Evolutionary conservation across 1,140 invertebrate genomes (phyloP).

Genomic region (Pomacea maculata): DNA sequence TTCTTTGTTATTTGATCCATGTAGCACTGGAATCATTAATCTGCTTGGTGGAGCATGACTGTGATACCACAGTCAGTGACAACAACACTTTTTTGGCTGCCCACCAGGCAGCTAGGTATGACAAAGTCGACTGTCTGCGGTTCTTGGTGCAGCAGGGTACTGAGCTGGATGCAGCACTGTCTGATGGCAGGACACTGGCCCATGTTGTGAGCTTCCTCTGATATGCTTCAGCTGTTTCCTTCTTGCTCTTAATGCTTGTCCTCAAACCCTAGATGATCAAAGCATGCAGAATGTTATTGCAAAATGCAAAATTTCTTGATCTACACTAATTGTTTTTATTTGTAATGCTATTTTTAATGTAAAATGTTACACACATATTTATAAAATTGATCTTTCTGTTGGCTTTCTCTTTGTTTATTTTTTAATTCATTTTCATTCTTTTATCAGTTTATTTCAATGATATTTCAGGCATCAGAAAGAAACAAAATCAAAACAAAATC

Average conservation of each 20-base stretch:
- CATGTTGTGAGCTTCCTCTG: slow-evolving; percentile 52
- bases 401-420: neutral
- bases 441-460: neutral
- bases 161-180: slow-evolving; percentile 49
- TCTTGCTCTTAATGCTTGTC: neutral
- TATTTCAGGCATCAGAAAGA: neutral
- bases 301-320: too few species aligned
- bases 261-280: neutral
- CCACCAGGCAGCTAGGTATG: slow-evolving; percentile 57
- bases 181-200: slow-evolving; percentile 55
- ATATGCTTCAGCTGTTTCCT: neutral
- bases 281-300: neutral
- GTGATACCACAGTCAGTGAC: slow-evolving; percentile 60
- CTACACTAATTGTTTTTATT: too few species aligned
- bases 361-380: too few species aligned
- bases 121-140: slow-evolving; percentile 57
- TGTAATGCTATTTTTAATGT: too few species aligned
- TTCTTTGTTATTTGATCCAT: neutral
- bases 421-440: neutral
- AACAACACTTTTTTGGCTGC: slow-evolving; percentile 53
- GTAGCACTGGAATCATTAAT: slow-evolving; percentile 51
- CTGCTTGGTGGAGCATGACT: slow-evolving; percentile 59
- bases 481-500: neutral
- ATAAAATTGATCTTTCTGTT: too few species aligned
- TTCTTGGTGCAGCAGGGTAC: slow-evolving; percentile 62